phyloP scores from a whole-genome alignment of 2,797 vertebrate species.

The Spinibarbus caldwelli region DNA sequence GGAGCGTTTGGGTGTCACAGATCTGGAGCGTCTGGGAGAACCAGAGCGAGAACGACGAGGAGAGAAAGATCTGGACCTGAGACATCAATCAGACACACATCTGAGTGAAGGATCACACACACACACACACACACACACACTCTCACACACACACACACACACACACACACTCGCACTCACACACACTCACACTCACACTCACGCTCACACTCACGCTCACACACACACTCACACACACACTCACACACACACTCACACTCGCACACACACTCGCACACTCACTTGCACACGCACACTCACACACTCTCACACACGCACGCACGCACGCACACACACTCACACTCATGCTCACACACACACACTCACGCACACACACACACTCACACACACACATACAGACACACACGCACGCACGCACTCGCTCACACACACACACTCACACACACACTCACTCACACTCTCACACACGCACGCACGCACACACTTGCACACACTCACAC shows the following conservation, averaged over 20 bases:
- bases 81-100: slow-evolving; percentile 35
- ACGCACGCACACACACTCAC: slow-evolving; percentile 73
- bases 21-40: slow-evolving; percentile 82
- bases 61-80: slow-evolving; percentile 84
- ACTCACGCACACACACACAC: not conserved
- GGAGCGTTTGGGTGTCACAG: slow-evolving; percentile 80
- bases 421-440: too few species aligned
- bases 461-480: too few species aligned
- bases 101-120: not conserved
- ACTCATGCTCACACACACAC: slow-evolving; percentile 74
- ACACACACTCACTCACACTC: too few species aligned
- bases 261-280: fast-evolving
- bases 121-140: not conserved
- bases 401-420: not conserved
- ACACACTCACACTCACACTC: slow-evolving; percentile 27
- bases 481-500: too few species aligned
- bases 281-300: not conserved
- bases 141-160: slow-evolving; percentile 58
- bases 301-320: not conserved
- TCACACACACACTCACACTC: too few species aligned
- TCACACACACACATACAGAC: slow-evolving; percentile 59
- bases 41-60: slow-evolving; percentile 80
- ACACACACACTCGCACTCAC: slow-evolving; percentile 72
- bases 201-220: not conserved
- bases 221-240: not conserved